Percentiles rank a stretch among this genome's conserved stretches.
phyloP scores from a whole-genome alignment of 2,888 invertebrate genomes.

The Octonoba sinensis region DNA sequence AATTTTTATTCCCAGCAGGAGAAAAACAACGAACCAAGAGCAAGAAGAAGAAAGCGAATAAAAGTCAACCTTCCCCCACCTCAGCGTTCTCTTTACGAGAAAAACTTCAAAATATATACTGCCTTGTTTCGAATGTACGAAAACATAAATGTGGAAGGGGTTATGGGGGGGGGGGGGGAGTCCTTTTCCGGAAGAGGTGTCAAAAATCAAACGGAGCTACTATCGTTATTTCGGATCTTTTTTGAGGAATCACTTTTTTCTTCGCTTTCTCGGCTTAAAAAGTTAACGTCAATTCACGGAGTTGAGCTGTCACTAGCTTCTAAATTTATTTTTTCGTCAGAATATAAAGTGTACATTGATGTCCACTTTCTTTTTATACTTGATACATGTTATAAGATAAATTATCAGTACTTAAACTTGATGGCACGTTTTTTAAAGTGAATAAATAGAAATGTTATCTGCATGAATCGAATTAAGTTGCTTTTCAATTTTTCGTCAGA shows the following conservation, averaged over 20 bases:
- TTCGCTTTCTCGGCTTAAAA: slow-evolving; percentile 24
- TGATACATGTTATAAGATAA: too few relatives aligned
- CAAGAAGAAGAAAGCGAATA: slow-evolving; percentile 35
- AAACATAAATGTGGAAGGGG: slow-evolving; percentile 37
- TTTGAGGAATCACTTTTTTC: neutral
- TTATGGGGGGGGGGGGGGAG: slow-evolving; percentile 5
- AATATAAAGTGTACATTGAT: too few relatives aligned
- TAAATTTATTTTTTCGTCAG: neutral
- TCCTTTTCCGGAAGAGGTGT: slow-evolving; percentile 39
- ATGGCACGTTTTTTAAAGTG: too few relatives aligned
- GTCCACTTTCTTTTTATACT: too few relatives aligned
- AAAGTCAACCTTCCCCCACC: slow-evolving; percentile 27
- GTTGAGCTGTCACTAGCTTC: neutral
- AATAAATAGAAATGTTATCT: too few relatives aligned
- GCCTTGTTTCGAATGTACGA: slow-evolving; percentile 54
- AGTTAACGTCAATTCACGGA: slow-evolving; percentile 33
- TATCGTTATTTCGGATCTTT: slow-evolving; percentile 39
- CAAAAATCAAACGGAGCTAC: slow-evolving; percentile 55
- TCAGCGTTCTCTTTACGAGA: slow-evolving; percentile 20
- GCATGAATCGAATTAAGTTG: too few relatives aligned
- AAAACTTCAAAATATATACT: slow-evolving; percentile 57
- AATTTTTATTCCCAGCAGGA: slow-evolving; percentile 37
- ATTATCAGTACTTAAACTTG: too few relatives aligned
- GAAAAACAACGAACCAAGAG: neutral
- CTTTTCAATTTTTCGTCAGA: too few relatives aligned